Conservation (phyloP, 1,140 invertebrate genomes). For the Thalassaphorura encarpata region DNA sequence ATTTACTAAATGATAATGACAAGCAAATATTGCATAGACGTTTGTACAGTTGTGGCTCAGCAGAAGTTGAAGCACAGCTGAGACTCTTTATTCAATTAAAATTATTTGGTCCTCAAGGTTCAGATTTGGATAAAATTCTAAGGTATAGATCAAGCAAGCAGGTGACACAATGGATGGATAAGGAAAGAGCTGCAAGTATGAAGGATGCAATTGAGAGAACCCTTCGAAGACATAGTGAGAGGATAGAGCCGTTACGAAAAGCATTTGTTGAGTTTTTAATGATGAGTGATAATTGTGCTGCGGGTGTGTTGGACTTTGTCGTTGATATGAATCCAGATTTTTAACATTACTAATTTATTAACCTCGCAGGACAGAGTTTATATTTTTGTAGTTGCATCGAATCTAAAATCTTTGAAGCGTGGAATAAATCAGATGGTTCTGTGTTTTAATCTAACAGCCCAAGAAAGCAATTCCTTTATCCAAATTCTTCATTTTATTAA, state of each 20-base stretch:
- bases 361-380: not conserved
- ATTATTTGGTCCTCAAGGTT: conserved; percentile 17
- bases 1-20: conserved; percentile 19
- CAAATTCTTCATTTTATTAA: no score
- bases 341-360: not conserved
- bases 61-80: conserved; percentile 26
- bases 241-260: conserved; percentile 28
- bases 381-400: not conserved
- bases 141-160: conserved; percentile 12
- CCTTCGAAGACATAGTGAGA: conserved; percentile 19
- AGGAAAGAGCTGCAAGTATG: conserved; percentile 29
- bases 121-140: conserved; percentile 22
- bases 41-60: conserved; percentile 1
- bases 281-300: conserved; percentile 31
- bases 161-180: conserved; percentile 29
- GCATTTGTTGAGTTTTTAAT: conserved; percentile 28
- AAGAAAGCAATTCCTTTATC: no score
- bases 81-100: conserved; percentile 28
- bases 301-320: conserved; percentile 28
- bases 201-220: conserved; percentile 30
- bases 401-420: no score
- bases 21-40: conserved; percentile 18
- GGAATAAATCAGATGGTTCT: no score
- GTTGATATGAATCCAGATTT: conserved; percentile 20
- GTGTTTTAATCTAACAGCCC: no score